A percentile compares a stretch with the other conserved stretches of the same genome.
phyloP scores from a whole-genome alignment of 1,140 invertebrate species.

The Colletes latitarsis region DNA sequence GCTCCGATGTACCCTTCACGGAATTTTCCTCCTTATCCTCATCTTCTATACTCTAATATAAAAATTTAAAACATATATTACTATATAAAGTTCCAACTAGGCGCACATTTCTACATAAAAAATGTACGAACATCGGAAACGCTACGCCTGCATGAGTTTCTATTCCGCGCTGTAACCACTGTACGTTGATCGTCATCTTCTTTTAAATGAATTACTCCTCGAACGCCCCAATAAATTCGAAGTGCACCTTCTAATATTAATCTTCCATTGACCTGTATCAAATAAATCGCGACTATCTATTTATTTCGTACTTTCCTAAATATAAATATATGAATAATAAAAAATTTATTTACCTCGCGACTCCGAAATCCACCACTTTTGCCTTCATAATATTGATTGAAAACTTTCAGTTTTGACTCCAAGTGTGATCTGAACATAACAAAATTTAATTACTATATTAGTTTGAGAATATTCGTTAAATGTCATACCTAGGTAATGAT shows the following conservation, averaged over 20 bases:
- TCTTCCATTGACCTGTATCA: conserved; percentile 86
- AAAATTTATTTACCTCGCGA: conserved; percentile 82
- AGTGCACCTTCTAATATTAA: conserved; percentile 90
- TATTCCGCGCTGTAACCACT: conserved; percentile 86
- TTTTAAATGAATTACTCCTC: conserved; percentile 91
- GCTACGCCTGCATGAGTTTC: conserved; percentile 85
- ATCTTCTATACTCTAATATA: conserved; percentile 65
- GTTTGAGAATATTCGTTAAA: conserved; percentile 12
- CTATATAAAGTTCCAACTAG: neutral
- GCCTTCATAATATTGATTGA: conserved; percentile 91
- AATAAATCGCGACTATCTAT: conserved; percentile 9
- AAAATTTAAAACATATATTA: conserved; percentile 18
- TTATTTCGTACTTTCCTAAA: conserved; percentile 13
- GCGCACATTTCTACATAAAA: neutral
- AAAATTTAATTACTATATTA: conserved; percentile 6
- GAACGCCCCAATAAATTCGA: conserved; percentile 92
- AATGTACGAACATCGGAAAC: conserved; percentile 70
- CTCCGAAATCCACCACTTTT: conserved; percentile 89
- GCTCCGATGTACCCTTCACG: conserved; percentile 66
- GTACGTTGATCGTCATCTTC: conserved; percentile 93
- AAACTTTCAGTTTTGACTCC: conserved; percentile 89
- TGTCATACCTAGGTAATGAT: conserved; percentile 76
- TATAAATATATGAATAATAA: neutral
- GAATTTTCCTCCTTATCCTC: conserved; percentile 69
- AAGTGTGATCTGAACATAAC: conserved; percentile 85